Evolutionary conservation across 2,113 vertebrate species (phyloP), one percentile per base, ranked within the genome.

Genomic region (Kryptolebias marmoratus): DNA sequence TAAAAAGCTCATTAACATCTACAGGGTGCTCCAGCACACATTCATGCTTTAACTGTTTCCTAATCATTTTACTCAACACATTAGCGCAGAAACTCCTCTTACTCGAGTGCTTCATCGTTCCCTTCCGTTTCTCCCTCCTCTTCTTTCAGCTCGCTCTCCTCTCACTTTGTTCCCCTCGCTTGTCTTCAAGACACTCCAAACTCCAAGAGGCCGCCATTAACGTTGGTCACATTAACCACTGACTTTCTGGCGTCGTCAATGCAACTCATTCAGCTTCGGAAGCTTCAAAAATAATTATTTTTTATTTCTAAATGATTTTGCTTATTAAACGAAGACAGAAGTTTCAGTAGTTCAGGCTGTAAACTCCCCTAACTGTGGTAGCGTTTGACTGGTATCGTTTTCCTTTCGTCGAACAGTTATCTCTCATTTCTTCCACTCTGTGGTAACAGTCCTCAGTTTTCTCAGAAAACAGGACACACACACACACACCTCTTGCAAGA

Each of bases 201-300:
- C 48, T 62, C 67, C 80, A 79, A 44, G 49, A 77, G 61, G 77
- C 64, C 11, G 59, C 64, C 14, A 60, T 78, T 75, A 82, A 71
- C 84, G 78, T 84, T 73, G 16, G 48, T 16, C 48, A 50, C 48
- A 50, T 10, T 10, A 42, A 10, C 36, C 39, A 42, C 10, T 9
- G 48, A 50, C 48, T 50, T 4, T 50, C 15, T 16, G 18, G 48
- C 5, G 48, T 11, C 7, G n/a, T 52, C 11, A 27, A n/a, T 22
- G 22, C 4, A 52, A 22, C 2, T 22, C 14, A 5, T 18, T 50
- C 48, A 50, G 2, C 48, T 50, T 15, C 15, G 5, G 48, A 16
- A 16, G 8, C 9, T n/a, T 5, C 14, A 22, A n/a, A 27, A 52
- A 52, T 5, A 0, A 8, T 10, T 18, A 5, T n/a, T 11, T 52